A percentile compares a stretch with the other conserved stretches of the same genome.
These are phyloP conservation scores for Epistrophe eligans DNA, from an alignment of 2,888 invertebrate genomes.

Conservation along the genomic window DNA sequence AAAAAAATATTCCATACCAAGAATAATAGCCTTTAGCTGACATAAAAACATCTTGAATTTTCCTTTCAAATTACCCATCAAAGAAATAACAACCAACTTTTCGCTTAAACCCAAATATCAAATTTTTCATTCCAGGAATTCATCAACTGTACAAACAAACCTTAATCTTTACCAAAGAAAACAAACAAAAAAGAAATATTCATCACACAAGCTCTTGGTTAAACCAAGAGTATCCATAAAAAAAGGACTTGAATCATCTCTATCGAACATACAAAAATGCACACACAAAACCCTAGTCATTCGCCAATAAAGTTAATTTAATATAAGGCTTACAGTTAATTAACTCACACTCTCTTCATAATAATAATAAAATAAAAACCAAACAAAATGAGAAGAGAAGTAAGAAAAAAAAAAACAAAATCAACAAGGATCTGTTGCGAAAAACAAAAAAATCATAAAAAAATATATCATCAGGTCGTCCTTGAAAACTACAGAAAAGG, in stretches of 20 bases:
- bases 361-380: neutral
- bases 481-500: neutral
- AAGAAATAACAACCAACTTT: neutral
- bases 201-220: no score
- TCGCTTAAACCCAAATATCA: neutral
- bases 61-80: constrained; percentile 8
- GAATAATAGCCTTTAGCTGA: neutral
- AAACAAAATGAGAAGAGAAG: neutral
- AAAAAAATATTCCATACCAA: neutral
- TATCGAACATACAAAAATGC: neutral
- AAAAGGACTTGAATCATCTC: neutral
- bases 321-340: constrained; percentile 9
- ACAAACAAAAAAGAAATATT: neutral
- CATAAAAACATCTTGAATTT: neutral
- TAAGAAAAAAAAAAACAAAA: neutral
- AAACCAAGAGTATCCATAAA: neutral
- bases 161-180: no score
- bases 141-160: constrained; percentile 13
- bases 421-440: neutral
- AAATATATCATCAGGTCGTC: neutral
- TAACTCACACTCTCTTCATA: neutral
- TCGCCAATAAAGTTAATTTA: neutral
- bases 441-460: neutral
- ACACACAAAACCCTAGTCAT: neutral
- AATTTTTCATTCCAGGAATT: constrained; percentile 22